Evolutionary conservation across 2,888 invertebrate genomes (phyloP).

Genomic region (Cheilosia vernalis): DNA sequence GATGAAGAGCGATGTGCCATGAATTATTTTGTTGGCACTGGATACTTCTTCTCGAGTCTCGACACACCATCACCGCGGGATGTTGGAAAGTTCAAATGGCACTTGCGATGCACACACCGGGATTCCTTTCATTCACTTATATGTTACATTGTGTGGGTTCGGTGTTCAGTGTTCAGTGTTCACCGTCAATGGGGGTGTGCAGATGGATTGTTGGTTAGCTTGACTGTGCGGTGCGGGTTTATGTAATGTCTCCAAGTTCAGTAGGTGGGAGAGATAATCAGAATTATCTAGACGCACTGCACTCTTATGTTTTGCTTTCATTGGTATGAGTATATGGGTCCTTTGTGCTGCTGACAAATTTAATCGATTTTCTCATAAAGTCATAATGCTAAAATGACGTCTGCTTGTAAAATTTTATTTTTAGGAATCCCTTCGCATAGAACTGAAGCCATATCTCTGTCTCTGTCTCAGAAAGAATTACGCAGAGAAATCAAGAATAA

Average conservation of each 20-base stretch:
- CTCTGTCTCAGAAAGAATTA: constrained; percentile 2
- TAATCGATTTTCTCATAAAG: not conserved
- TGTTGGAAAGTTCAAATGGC: constrained; percentile 66
- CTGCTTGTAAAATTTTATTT: too few relatives aligned
- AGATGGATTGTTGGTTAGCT: not conserved
- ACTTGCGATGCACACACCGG: constrained; percentile 44
- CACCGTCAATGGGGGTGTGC: not conserved
- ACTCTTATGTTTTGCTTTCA: not conserved
- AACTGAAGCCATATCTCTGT: not conserved
- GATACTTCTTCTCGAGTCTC: constrained; percentile 38
- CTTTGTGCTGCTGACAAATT: not conserved
- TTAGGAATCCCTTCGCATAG: too few relatives aligned
- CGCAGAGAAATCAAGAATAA: constrained; percentile 64
- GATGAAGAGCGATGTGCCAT: constrained; percentile 72
- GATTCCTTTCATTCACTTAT: constrained; percentile 52
- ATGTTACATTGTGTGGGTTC: constrained; percentile 10
- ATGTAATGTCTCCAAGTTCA: constrained; percentile 3
- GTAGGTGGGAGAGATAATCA: constrained; percentile 8
- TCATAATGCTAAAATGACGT: too few relatives aligned
- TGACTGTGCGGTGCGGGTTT: not conserved
- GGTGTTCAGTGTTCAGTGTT: not conserved
- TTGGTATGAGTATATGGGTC: too few relatives aligned
- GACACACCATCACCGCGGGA: constrained; percentile 21
- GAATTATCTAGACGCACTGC: not conserved
- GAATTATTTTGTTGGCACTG: constrained; percentile 72